phyloP scores from a whole-genome alignment of 2,113 vertebrate genomes.

The Telmatochromis sp. region DNA sequence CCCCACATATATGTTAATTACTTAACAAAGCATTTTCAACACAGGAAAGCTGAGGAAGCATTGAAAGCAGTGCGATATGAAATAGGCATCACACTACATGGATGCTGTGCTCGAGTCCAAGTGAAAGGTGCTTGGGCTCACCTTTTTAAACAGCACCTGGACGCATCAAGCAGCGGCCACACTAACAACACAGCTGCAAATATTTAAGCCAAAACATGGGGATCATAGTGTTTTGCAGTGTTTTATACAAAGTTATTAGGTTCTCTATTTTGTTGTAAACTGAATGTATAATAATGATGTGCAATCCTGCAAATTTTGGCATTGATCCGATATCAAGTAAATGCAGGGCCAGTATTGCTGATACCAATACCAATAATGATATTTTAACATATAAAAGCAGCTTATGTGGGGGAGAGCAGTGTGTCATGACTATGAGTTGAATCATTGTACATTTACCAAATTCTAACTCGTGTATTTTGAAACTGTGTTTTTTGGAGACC shows the following conservation, averaged over 20 bases:
- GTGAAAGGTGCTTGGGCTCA: not conserved
- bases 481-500: not conserved
- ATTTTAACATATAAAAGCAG: not conserved
- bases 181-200: not conserved
- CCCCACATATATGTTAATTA: not conserved
- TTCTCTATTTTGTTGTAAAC: not conserved
- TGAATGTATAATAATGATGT: not conserved
- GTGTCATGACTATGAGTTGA: not conserved
- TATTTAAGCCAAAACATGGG: not conserved
- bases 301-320: not conserved
- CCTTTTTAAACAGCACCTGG: not conserved
- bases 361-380: not conserved
- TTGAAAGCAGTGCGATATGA: not conserved
- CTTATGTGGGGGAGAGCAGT: not conserved
- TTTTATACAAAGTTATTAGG: not conserved
- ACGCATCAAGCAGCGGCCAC: not conserved
- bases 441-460: not conserved
- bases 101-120: not conserved
- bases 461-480: not conserved
- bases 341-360: not conserved
- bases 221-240: not conserved
- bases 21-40: not conserved
- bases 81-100: not conserved
- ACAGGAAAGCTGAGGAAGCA: not conserved
- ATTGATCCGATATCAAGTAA: not conserved